These are phyloP conservation scores for Pachycephus smyrnensis DNA, from an alignment of 2,888 invertebrate species.

Conservation along the genomic window DNA sequence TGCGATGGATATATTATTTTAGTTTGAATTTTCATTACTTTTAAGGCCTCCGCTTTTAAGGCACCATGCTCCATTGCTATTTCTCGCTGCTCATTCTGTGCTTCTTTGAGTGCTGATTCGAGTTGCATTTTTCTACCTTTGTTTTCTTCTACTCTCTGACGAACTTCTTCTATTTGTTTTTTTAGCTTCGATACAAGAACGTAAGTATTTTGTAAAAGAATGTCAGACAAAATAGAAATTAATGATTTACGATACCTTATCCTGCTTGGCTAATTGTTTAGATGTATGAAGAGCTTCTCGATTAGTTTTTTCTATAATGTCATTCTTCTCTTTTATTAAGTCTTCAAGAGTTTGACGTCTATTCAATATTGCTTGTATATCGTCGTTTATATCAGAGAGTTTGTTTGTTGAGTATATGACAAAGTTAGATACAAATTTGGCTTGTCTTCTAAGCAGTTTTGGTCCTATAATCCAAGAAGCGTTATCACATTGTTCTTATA, in stretches of 20 bases:
- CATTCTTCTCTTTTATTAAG: slow-evolving; percentile 23
- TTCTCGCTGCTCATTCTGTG: slow-evolving; percentile 30
- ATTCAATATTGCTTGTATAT: slow-evolving; percentile 27
- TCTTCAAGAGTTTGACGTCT: slow-evolving; percentile 28
- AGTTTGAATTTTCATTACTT: slow-evolving; percentile 29
- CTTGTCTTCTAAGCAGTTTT: slow-evolving; percentile 42
- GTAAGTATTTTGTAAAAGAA: background rate
- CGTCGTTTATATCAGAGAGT: slow-evolving; percentile 29
- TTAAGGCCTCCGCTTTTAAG: slow-evolving; percentile 28
- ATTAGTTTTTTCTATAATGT: slow-evolving; percentile 27
- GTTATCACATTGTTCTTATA: background rate
- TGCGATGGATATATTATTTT: background rate
- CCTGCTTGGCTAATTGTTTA: slow-evolving; percentile 31
- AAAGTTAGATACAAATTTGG: slow-evolving; percentile 48
- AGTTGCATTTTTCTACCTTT: slow-evolving; percentile 22
- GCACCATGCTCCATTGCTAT: slow-evolving; percentile 22
- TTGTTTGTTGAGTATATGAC: slow-evolving; percentile 40
- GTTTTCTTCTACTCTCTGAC: slow-evolving; percentile 17
- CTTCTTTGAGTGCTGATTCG: slow-evolving; percentile 15
- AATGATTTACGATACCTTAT: slow-evolving; percentile 32
- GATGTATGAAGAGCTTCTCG: slow-evolving; percentile 30
- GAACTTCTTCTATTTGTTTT: slow-evolving; percentile 31
- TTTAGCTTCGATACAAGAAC: slow-evolving; percentile 25
- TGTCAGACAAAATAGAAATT: background rate
- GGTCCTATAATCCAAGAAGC: slow-evolving; percentile 51